Conservation (phyloP, 2,113 vertebrate species). For the Lophura nycthemera region DNA sequence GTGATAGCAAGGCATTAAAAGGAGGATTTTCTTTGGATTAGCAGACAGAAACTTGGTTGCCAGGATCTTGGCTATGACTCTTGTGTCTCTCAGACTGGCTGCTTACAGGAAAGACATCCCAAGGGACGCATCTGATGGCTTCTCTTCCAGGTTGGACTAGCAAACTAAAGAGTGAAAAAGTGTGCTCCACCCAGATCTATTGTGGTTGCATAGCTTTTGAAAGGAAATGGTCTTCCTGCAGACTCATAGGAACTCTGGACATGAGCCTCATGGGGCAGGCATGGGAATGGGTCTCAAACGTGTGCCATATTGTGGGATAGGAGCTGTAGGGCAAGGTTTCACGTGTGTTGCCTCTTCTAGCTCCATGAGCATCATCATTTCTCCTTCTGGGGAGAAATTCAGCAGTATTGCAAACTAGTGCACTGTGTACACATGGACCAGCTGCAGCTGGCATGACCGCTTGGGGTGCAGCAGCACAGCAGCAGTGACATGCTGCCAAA, state of each 20-base stretch:
- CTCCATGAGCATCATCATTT: not conserved
- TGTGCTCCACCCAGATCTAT: not conserved
- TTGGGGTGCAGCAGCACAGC: fast-evolving
- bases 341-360: fast-evolving
- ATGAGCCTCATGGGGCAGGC: not conserved
- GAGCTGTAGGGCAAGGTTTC: not conserved
- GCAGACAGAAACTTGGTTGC: not conserved
- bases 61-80: not conserved
- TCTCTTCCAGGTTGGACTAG: not conserved
- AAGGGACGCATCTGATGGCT: not conserved
- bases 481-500: not conserved
- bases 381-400: not conserved
- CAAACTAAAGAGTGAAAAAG: not conserved
- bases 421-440: fast-evolving
- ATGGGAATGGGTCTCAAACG: not conserved
- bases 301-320: not conserved
- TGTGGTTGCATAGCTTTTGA: not conserved
- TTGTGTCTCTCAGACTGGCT: not conserved
- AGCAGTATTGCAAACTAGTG: not conserved
- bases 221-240: not conserved
- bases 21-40: not conserved
- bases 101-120: not conserved
- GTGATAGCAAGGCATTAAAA: not conserved
- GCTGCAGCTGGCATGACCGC: not conserved
- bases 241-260: not conserved